phyloP scores from a whole-genome alignment of 1,140 invertebrate genomes.

The Diachasma alloeum region DNA sequence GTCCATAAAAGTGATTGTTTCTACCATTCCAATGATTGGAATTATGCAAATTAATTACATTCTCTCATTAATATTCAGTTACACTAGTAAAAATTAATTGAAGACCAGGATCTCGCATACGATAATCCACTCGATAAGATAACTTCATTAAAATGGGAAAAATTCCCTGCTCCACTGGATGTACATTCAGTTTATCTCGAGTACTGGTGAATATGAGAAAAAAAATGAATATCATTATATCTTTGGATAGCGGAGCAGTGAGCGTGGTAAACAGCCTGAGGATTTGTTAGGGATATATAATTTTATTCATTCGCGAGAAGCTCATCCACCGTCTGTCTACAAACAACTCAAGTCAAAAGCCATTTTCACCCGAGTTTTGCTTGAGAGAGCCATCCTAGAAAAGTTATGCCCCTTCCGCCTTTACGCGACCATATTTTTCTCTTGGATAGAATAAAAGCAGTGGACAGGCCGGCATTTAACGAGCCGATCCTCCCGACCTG shows the following conservation, averaged over 20 bases:
- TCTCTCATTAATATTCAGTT: neutral
- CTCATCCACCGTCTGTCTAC: neutral
- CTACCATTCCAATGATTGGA: neutral
- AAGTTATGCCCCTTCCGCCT: constrained; percentile 19
- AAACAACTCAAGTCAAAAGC: neutral
- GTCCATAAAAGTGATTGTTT: too few relatives aligned
- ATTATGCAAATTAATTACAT: too few relatives aligned
- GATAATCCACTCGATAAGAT: neutral
- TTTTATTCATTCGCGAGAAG: neutral
- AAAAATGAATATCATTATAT: neutral
- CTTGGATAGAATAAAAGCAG: constrained; percentile 17
- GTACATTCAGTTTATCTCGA: neutral
- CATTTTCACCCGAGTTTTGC: constrained; percentile 10
- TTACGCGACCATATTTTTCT: constrained; percentile 22
- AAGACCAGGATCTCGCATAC: neutral
- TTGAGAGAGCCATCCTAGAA: neutral
- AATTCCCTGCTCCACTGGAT: neutral
- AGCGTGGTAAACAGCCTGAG: neutral
- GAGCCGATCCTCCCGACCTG: constrained; percentile 34
- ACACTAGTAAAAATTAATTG: neutral
- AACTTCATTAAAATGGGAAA: neutral
- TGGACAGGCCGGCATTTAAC: constrained; percentile 28
- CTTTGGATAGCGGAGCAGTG: neutral
- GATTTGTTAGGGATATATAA: neutral
- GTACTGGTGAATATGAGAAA: neutral